Evolutionary conservation across 2,888 invertebrate genomes (phyloP).

Genomic region (Abrostola triplasia): DNA sequence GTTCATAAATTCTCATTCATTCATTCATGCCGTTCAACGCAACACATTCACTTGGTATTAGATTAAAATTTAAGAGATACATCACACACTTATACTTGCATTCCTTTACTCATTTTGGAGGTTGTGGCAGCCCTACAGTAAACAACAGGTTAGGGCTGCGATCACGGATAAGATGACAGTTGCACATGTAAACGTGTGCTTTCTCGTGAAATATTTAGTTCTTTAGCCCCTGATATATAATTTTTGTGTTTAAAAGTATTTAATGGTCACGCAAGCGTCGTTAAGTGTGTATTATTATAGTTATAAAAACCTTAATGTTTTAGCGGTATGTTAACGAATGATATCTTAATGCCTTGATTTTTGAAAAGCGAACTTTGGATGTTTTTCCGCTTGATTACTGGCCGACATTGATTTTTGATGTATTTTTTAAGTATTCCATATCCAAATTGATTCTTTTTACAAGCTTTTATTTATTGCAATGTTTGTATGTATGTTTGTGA

Average conservation of each 20-base stretch:
- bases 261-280: slow-evolving; percentile 36
- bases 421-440: too few species aligned
- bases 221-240: slow-evolving; percentile 39
- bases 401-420: too few species aligned
- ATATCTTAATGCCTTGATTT: slow-evolving; percentile 14
- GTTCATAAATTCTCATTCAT: too few species aligned
- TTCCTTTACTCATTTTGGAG: slow-evolving; percentile 7
- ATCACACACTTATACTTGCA: too few species aligned
- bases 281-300: slow-evolving; percentile 47
- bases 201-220: slow-evolving; percentile 52
- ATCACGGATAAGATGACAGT: slow-evolving; percentile 51
- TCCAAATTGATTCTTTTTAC: too few species aligned
- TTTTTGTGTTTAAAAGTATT: slow-evolving; percentile 49
- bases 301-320: slow-evolving; percentile 51
- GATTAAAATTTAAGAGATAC: too few species aligned
- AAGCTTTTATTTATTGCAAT: too few species aligned
- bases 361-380: slow-evolving; percentile 7
- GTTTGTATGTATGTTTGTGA: too few species aligned
- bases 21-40: too few species aligned
- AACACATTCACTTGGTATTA: too few species aligned
- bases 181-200: slow-evolving; percentile 52
- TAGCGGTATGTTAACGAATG: slow-evolving; percentile 37
- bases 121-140: slow-evolving; percentile 28
- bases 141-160: slow-evolving; percentile 42
- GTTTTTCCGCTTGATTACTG: not conserved